These are phyloP conservation scores for Pachliopta kotzebuea DNA, from an alignment of 2,888 invertebrate genomes.

Conservation along the genomic window DNA sequence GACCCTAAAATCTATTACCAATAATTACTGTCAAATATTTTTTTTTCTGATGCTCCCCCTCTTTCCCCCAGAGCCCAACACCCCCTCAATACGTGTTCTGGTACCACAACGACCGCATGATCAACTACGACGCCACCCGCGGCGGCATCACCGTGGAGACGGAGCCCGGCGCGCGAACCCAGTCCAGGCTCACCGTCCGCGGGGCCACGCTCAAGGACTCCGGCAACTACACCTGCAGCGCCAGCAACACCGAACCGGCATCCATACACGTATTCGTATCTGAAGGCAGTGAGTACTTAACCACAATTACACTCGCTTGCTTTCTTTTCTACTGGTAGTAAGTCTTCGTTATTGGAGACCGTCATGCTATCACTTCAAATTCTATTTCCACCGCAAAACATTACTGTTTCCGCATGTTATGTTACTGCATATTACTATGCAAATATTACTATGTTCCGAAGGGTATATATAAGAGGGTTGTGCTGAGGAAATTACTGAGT, in stretches of 20 bases:
- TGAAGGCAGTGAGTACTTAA: constrained; percentile 84
- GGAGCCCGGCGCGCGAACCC: constrained; percentile 91
- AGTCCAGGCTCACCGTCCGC: constrained; percentile 91
- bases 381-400: too few relatives aligned
- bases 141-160: constrained; percentile 92
- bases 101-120: constrained; percentile 97
- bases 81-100: constrained; percentile 97
- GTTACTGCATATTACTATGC: too few relatives aligned
- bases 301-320: background rate
- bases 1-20: too few relatives aligned
- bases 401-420: too few relatives aligned
- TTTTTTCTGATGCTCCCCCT: too few relatives aligned
- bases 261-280: constrained; percentile 95
- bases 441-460: too few relatives aligned
- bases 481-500: too few relatives aligned
- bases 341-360: too few relatives aligned
- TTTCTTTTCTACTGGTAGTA: too few relatives aligned
- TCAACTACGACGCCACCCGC: constrained; percentile 93
- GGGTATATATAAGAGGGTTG: too few relatives aligned
- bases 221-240: constrained; percentile 95
- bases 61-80: constrained; percentile 88
- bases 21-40: too few relatives aligned
- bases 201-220: constrained; percentile 93
- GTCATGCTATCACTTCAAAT: too few relatives aligned
- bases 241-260: constrained; percentile 93